Evolutionary conservation across 2,797 vertebrate genomes (phyloP).

Genomic region (Macroramphosus scolopax): DNA sequence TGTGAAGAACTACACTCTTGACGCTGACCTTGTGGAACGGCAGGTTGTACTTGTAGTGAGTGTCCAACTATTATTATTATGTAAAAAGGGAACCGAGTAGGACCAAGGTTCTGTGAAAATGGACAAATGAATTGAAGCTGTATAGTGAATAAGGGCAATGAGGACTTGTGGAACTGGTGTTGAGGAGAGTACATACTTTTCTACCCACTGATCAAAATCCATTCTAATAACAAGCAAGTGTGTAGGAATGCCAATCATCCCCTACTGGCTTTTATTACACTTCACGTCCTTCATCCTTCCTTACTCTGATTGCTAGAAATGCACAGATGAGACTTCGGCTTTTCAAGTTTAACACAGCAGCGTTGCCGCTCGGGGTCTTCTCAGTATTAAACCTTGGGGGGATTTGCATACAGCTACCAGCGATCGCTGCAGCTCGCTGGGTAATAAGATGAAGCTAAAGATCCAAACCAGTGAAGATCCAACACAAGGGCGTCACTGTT

Average conservation of each 20-base stretch:
- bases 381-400: not conserved
- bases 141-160: no score
- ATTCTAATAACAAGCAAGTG: not conserved
- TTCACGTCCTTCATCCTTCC: constrained; percentile 2
- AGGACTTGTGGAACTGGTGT: no score
- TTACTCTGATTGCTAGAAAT: not conserved
- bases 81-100: no score
- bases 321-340: constrained; percentile 2
- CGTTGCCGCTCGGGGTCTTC: constrained; percentile 4
- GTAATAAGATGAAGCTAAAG: not conserved
- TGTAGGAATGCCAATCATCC: constrained; percentile 8
- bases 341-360: constrained; percentile 8
- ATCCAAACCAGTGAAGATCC: no score
- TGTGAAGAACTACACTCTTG: no score
- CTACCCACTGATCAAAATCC: not conserved
- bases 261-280: not conserved
- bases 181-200: not conserved
- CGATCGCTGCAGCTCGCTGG: not conserved
- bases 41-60: no score
- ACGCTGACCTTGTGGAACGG: no score
- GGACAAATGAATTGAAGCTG: no score
- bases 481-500: no score
- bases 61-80: no score
- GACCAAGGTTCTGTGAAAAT: no score
- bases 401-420: no score